Conservation (phyloP, 2,888 invertebrate genomes). For the Hermodice carunculata region DNA sequence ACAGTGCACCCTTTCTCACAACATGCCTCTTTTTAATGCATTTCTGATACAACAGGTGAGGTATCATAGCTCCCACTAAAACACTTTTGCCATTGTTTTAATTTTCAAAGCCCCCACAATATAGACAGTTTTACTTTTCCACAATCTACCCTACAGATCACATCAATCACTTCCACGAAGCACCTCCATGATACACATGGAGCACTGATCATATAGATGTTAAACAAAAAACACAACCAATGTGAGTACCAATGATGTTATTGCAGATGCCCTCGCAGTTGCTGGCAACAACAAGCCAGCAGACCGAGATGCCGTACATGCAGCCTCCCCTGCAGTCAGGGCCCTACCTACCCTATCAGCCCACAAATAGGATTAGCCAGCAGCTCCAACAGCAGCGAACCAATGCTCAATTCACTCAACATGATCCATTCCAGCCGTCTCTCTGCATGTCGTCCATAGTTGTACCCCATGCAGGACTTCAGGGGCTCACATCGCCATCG, state of each 20-base stretch:
- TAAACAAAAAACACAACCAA: too few species aligned
- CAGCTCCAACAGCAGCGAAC: conserved; percentile 63
- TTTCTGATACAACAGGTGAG: too few species aligned
- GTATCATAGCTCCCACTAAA: too few species aligned
- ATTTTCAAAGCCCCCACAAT: too few species aligned
- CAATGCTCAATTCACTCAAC: conserved; percentile 53
- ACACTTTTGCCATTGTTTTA: too few species aligned
- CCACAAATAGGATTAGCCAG: conserved; percentile 53
- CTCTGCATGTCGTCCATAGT: conserved; percentile 90
- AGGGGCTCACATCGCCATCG: conserved; percentile 78
- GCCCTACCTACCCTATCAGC: conserved; percentile 65
- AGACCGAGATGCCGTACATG: conserved; percentile 62
- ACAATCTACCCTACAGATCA: too few species aligned
- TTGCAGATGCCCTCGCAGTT: conserved; percentile 35
- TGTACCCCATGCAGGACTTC: conserved; percentile 81
- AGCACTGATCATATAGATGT: too few species aligned
- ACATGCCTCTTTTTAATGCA: too few species aligned
- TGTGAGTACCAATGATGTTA: not conserved
- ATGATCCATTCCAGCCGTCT: conserved; percentile 87
- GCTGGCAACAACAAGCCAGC: conserved; percentile 8
- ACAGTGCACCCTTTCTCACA: too few species aligned
- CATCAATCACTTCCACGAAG: too few species aligned
- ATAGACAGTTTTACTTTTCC: too few species aligned
- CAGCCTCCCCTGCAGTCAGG: conserved; percentile 83
- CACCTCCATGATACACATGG: too few species aligned